phyloP scores from a whole-genome alignment of 2,113 vertebrate species.

The Saimiri boliviensis region DNA sequence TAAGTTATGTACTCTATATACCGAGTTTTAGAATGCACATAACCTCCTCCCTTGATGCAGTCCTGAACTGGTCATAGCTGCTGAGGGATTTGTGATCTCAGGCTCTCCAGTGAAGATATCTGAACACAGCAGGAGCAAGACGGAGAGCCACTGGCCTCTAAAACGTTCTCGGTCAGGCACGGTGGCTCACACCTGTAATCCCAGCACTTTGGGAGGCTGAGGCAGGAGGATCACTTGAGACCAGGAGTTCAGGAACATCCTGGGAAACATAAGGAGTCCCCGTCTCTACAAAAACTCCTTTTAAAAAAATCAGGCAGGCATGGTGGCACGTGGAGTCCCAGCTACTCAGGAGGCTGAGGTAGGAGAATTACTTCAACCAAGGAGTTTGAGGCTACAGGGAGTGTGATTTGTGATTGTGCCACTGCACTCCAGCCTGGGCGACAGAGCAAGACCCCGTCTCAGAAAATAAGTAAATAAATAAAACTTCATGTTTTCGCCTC shows the following conservation, averaged over 20 bases:
- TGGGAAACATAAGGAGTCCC: not conserved
- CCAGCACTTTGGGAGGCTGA: not conserved
- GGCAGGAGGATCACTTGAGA: not conserved
- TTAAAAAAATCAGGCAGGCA: not conserved
- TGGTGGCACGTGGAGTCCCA: not conserved
- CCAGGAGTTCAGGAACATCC: not conserved
- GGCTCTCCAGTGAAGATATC: fast-evolving
- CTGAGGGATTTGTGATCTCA: not conserved
- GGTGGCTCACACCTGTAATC: not conserved
- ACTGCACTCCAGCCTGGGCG: not conserved
- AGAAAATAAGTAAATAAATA: not conserved
- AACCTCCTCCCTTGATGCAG: too few species aligned
- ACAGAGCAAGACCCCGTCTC: not conserved
- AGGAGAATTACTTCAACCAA: not conserved
- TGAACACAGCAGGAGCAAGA: not conserved
- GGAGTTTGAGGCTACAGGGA: not conserved
- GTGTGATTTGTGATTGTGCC: not conserved
- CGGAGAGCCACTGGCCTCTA: too few species aligned
- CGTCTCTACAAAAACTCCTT: not conserved
- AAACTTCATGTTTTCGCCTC: not conserved
- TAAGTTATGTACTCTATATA: too few species aligned
- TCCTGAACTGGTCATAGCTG: not conserved
- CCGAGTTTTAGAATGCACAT: not conserved
- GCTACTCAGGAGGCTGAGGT: not conserved
- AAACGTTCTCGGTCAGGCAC: not conserved